Evolutionary conservation across 2,797 vertebrate genomes (phyloP).

Genomic region (Tachyglossus aculeatus): DNA sequence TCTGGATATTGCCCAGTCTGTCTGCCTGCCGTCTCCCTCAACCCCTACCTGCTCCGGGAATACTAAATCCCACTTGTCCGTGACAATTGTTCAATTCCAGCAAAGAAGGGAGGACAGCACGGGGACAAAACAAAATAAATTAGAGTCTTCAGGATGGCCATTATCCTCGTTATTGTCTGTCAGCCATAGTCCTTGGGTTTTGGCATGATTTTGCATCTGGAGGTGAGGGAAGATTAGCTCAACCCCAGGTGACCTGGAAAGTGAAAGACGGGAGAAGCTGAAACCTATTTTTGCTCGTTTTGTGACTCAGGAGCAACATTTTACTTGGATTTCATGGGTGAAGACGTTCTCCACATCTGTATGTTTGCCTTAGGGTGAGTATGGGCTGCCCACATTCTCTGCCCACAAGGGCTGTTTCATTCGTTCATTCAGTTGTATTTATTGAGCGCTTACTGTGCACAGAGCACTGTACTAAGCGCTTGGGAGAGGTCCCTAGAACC

Average conservation of each 20-base stretch:
- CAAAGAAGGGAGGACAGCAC: too few relatives aligned
- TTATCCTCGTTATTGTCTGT: not conserved
- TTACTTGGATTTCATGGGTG: conserved; percentile 90
- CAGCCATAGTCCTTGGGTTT: not conserved
- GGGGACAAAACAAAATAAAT: not conserved
- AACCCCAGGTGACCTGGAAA: not conserved
- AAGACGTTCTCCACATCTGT: conserved; percentile 88
- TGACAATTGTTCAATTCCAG: too few relatives aligned
- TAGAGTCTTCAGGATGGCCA: not conserved
- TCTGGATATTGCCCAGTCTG: too few relatives aligned
- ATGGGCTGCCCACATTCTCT: not conserved
- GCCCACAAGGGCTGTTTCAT: not conserved
- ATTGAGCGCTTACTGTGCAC: too few relatives aligned
- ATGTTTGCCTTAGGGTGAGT: conserved; percentile 95
- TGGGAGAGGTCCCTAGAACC: too few relatives aligned
- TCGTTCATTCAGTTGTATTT: too few relatives aligned
- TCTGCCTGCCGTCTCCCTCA: too few relatives aligned
- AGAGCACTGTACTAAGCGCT: too few relatives aligned
- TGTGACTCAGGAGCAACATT: conserved; percentile 85
- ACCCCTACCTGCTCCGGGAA: too few relatives aligned
- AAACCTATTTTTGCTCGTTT: not conserved
- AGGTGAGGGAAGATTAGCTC: not conserved
- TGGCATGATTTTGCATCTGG: not conserved
- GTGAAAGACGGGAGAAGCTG: too few relatives aligned
- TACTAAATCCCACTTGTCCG: too few relatives aligned